phyloP scores from a whole-genome alignment of 1,140 invertebrate genomes.

The Mizuhopecten yessoensis region DNA sequence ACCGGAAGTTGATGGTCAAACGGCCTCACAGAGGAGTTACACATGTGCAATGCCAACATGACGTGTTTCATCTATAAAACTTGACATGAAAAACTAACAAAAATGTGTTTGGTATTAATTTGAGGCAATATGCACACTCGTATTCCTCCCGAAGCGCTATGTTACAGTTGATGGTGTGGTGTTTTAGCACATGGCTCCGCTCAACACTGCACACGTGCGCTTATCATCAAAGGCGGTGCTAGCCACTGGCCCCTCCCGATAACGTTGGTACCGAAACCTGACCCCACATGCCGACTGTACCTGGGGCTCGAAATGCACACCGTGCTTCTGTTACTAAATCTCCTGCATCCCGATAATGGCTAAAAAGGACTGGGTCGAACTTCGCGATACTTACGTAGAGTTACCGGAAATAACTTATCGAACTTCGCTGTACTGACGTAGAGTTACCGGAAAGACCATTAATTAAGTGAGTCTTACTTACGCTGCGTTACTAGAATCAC shows the following conservation, averaged over 20 bases:
- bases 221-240: conserved; percentile 1
- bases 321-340: no score
- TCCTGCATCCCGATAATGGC: background rate
- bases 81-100: background rate
- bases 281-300: conserved; percentile 36
- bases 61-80: background rate
- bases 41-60: background rate
- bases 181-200: conserved; percentile 28
- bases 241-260: conserved; percentile 20
- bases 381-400: no score
- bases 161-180: background rate
- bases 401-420: no score
- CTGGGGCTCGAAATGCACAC: background rate
- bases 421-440: no score
- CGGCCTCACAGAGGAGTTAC: background rate
- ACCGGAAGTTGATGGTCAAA: background rate
- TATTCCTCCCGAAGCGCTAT: background rate
- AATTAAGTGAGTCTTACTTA: no score
- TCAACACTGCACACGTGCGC: conserved; percentile 28
- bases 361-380: background rate
- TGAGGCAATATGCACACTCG: background rate
- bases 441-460: no score
- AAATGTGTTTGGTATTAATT: background rate
- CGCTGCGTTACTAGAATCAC: no score
- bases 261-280: background rate